These are phyloP conservation scores for Furcifer pardalis DNA, from an alignment of 2,797 vertebrate genomes.

Conservation along the genomic window DNA sequence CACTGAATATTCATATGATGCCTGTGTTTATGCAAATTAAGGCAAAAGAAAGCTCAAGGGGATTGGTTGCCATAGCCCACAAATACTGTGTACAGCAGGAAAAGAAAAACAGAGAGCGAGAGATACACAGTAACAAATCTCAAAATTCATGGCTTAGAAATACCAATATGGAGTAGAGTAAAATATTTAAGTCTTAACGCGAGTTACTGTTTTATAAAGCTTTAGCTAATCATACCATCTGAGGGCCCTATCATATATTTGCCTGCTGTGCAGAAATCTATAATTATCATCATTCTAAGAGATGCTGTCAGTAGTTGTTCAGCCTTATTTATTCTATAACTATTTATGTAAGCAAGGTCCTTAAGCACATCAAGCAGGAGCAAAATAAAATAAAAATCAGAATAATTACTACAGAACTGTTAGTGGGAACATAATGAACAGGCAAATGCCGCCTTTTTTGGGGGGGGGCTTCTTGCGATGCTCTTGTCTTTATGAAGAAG, in stretches of 20 bases:
- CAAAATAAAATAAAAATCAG: slow-evolving; percentile 45
- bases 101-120: slow-evolving; percentile 17
- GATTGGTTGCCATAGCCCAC: slow-evolving; percentile 76
- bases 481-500: slow-evolving; percentile 21
- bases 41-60: slow-evolving; percentile 75
- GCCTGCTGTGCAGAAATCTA: slow-evolving; percentile 52
- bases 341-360: slow-evolving; percentile 47
- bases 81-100: slow-evolving; percentile 66
- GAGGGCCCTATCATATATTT: slow-evolving; percentile 51
- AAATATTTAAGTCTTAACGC: slow-evolving; percentile 62
- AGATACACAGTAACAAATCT: slow-evolving; percentile 58
- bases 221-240: slow-evolving; percentile 68
- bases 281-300: slow-evolving; percentile 57
- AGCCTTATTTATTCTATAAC: slow-evolving; percentile 59
- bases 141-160: slow-evolving; percentile 62
- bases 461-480: slow-evolving; percentile 29
- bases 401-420: slow-evolving; percentile 56
- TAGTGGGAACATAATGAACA: slow-evolving; percentile 45
- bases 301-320: slow-evolving; percentile 53
- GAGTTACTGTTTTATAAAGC: slow-evolving; percentile 59
- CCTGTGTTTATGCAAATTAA: slow-evolving; percentile 96
- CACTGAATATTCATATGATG: slow-evolving; percentile 99
- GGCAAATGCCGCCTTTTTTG: slow-evolving; percentile 43
- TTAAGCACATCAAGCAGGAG: slow-evolving; percentile 47
- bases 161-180: slow-evolving; percentile 50